Evolutionary conservation across 1,140 invertebrate genomes (phyloP).

Genomic region (Cotesia vestalis): DNA sequence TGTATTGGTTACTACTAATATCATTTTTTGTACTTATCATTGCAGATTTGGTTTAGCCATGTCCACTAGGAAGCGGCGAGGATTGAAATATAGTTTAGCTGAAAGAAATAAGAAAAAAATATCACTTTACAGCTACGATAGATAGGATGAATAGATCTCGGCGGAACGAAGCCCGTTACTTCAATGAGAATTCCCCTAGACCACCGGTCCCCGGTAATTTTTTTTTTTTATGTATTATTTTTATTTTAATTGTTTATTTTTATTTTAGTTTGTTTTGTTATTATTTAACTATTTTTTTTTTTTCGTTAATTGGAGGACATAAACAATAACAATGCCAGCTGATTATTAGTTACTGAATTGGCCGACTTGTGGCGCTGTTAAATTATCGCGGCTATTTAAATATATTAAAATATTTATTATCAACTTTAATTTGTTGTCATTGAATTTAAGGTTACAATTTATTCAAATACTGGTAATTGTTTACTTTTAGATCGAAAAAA

Average conservation of each 20-base stretch:
- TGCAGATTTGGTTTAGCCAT: slow-evolving; percentile 64
- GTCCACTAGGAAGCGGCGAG: slow-evolving; percentile 63
- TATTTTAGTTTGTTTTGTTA: slow-evolving; percentile 26
- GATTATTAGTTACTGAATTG: background rate
- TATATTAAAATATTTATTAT: background rate
- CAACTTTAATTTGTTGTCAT: no score
- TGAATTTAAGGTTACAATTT: no score
- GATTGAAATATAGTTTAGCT: slow-evolving; percentile 60
- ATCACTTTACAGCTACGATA: slow-evolving; percentile 60
- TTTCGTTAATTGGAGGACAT: background rate
- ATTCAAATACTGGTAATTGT: no score
- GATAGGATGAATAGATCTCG: slow-evolving; percentile 65
- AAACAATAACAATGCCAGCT: slow-evolving; percentile 13
- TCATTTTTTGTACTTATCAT: slow-evolving; percentile 39
- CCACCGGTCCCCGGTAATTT: slow-evolving; percentile 66
- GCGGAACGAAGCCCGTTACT: slow-evolving; percentile 63
- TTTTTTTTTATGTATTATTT: slow-evolving; percentile 8
- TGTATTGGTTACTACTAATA: background rate
- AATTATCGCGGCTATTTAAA: background rate
- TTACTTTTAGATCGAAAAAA: no score
- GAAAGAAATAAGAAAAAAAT: slow-evolving; percentile 50
- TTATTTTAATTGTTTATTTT: slow-evolving; percentile 26
- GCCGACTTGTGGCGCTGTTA: background rate
- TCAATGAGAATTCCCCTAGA: slow-evolving; percentile 68
- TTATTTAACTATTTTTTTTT: background rate